Conservation (phyloP, 2,797 vertebrate species). For the Rhabdophis nuchalis region DNA sequence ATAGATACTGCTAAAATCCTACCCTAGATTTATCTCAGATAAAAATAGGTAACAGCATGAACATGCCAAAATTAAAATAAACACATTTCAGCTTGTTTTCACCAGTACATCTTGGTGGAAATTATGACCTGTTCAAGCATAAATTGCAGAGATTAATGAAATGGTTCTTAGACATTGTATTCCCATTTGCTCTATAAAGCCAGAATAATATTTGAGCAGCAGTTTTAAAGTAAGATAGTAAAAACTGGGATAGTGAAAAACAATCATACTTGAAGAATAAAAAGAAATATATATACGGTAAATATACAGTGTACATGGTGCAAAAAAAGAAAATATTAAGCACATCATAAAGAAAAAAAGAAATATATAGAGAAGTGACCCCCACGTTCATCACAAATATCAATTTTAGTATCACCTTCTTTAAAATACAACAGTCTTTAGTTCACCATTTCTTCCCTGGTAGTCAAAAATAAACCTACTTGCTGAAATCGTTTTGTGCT, state of each 20-base stretch:
- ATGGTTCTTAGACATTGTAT: slow-evolving; percentile 33
- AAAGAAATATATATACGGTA: too few relatives aligned
- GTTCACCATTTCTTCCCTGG: neutral
- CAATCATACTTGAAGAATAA: neutral
- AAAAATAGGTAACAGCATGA: neutral
- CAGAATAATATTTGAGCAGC: slow-evolving; percentile 25
- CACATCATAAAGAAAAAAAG: neutral
- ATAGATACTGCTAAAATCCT: neutral
- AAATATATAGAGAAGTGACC: too few relatives aligned
- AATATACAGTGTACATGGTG: too few relatives aligned
- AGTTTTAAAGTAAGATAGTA: slow-evolving; percentile 29
- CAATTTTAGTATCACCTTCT: neutral
- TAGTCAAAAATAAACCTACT: neutral
- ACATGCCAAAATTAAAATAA: slow-evolving; percentile 3
- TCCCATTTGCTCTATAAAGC: slow-evolving; percentile 18
- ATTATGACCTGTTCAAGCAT: slow-evolving; percentile 7
- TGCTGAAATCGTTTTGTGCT: neutral
- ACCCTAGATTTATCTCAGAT: neutral
- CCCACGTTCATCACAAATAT: neutral
- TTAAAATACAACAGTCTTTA: neutral
- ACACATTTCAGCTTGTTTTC: neutral
- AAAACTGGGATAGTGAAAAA: neutral
- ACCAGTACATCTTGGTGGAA: rapidly evolving
- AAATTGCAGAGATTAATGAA: slow-evolving; percentile 16
- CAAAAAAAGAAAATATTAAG: neutral